Evolutionary conservation across 2,888 invertebrate species (phyloP).

Genomic region (Lasius platythorax): DNA sequence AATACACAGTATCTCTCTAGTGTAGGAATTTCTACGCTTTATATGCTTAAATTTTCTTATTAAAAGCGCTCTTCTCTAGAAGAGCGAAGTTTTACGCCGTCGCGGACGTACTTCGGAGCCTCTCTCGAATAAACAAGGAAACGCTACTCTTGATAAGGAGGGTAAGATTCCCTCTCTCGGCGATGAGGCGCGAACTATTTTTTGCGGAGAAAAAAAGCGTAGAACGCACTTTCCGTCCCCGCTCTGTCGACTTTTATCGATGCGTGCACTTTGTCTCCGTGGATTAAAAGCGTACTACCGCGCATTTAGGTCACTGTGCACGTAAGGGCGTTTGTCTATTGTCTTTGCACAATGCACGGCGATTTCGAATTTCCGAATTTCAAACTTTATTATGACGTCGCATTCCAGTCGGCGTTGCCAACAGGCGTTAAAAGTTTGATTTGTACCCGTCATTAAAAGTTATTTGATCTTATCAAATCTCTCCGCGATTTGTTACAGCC

Average conservation of each 20-base stretch:
- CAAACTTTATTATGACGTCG: slow-evolving; percentile 1
- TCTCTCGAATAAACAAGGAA: slow-evolving; percentile 32
- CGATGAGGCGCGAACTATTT: slow-evolving; percentile 23
- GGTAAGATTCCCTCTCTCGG: slow-evolving; percentile 11
- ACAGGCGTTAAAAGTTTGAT: background rate
- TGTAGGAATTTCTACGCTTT: background rate
- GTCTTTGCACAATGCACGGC: slow-evolving; percentile 58
- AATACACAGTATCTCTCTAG: background rate
- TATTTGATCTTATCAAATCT: background rate
- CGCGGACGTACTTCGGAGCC: slow-evolving; percentile 5
- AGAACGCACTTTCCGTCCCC: slow-evolving; percentile 8
- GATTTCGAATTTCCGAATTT: slow-evolving; percentile 27
- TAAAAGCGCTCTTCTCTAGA: slow-evolving; percentile 18
- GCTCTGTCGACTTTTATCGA: slow-evolving; percentile 60
- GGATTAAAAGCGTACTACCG: slow-evolving; percentile 68
- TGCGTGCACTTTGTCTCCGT: slow-evolving; percentile 60
- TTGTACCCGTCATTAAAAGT: background rate
- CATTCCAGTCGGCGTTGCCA: background rate
- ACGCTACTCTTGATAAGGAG: slow-evolving; percentile 20
- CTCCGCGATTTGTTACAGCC: background rate
- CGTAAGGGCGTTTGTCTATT: slow-evolving; percentile 47
- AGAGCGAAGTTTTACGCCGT: slow-evolving; percentile 6
- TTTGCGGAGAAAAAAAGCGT: background rate
- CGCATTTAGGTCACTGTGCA: slow-evolving; percentile 66
- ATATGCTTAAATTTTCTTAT: slow-evolving; percentile 18